phyloP scores from a whole-genome alignment of 2,888 invertebrate species.

The Cantharis lateralis region DNA sequence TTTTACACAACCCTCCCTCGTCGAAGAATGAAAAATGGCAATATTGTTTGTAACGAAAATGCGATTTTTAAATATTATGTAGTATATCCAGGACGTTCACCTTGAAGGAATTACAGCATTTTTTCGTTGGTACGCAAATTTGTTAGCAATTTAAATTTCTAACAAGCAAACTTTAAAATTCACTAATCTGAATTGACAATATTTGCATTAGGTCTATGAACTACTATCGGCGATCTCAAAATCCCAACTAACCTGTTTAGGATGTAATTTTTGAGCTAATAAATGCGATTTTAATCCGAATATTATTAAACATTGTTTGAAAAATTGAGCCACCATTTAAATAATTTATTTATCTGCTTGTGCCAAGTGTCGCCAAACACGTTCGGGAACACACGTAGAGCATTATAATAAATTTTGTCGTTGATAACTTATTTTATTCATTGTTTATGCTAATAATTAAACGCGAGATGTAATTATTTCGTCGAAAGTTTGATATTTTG shows the following conservation, averaged over 20 bases:
- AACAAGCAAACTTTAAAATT: neutral
- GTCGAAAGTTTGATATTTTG: neutral
- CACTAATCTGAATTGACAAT: neutral
- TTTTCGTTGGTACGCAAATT: neutral
- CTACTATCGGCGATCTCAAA: neutral
- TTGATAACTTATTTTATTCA: neutral
- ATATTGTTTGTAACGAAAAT: neutral
- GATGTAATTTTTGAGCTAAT: neutral
- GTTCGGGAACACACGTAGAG: neutral
- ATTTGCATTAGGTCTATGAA: neutral
- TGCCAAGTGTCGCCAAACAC: neutral
- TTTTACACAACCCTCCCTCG: neutral
- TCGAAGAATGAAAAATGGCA: neutral
- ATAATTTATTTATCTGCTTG: neutral
- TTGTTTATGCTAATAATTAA: neutral
- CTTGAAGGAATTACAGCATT: neutral
- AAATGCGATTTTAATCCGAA: neutral
- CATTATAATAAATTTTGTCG: neutral
- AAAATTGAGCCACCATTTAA: neutral
- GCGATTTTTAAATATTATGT: neutral
- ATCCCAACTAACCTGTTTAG: neutral
- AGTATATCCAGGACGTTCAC: neutral
- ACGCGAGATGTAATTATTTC: neutral
- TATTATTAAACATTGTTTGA: neutral
- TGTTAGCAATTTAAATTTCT: neutral